Evolutionary conservation across 2,113 vertebrate species (phyloP).

Genomic region (Hypanus sabinus): DNA sequence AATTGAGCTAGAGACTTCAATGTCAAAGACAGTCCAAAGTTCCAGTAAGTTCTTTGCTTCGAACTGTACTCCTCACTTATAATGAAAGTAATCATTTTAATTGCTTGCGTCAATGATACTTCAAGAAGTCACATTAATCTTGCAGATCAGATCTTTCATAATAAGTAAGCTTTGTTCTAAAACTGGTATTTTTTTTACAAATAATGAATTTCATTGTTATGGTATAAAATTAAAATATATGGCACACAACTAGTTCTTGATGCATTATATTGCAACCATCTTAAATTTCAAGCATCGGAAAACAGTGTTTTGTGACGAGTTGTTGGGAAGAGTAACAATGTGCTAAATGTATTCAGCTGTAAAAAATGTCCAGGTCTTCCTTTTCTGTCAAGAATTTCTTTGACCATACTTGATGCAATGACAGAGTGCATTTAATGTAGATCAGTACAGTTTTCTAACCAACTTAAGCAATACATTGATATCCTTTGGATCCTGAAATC

Average conservation of each 20-base stretch:
- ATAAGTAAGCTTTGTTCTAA: neutral
- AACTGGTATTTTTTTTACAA: neutral
- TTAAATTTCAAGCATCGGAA: constrained; percentile 6
- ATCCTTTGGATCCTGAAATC: neutral
- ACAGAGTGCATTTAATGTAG: neutral
- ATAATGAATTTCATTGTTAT: neutral
- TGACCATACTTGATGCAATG: neutral
- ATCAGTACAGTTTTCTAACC: neutral
- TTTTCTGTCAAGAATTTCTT: neutral
- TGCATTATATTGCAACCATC: neutral
- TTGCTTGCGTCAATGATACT: neutral
- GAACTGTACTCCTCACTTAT: neutral
- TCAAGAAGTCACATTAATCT: neutral
- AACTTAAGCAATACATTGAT: neutral
- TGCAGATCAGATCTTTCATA: neutral
- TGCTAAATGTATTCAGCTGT: neutral
- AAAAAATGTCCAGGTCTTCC: constrained; percentile 26
- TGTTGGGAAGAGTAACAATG: neutral
- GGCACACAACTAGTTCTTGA: neutral
- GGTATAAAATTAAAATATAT: neutral
- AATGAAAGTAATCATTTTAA: neutral
- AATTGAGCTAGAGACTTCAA: neutral
- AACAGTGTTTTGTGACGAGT: neutral
- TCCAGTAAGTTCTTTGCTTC: neutral
- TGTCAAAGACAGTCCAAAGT: neutral